Conservation (phyloP, 2,113 vertebrate species). For the Megaceryle torquata region DNA sequence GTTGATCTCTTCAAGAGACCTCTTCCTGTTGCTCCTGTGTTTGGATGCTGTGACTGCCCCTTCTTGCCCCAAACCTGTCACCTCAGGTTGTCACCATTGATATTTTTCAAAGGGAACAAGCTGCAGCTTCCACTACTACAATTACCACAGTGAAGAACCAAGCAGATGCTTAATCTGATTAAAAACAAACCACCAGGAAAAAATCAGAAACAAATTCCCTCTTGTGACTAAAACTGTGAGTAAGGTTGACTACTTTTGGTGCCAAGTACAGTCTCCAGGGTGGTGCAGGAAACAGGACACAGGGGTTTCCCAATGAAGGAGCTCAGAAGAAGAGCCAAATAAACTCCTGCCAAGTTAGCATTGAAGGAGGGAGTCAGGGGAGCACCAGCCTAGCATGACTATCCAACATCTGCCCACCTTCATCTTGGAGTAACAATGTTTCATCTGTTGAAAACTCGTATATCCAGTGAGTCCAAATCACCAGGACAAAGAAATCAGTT, state of each 20-base stretch:
- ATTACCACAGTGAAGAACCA: background rate
- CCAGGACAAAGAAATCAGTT: background rate
- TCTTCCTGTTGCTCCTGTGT: background rate
- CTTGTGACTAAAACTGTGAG: background rate
- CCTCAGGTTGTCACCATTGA: background rate
- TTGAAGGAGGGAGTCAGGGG: background rate
- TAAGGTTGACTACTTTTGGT: background rate
- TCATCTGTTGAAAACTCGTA: background rate
- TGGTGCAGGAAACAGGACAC: background rate
- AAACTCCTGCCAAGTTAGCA: background rate
- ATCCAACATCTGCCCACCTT: background rate
- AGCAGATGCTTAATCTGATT: background rate
- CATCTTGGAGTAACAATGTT: background rate
- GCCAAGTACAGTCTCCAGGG: background rate
- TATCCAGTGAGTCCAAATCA: background rate
- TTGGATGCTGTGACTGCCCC: background rate
- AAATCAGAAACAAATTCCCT: background rate
- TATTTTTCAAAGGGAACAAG: background rate
- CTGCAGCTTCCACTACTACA: background rate
- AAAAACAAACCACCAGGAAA: background rate
- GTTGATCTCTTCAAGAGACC: background rate
- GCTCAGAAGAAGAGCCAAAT: background rate
- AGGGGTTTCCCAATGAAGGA: accelerated
- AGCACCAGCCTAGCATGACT: background rate
- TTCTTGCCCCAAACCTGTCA: background rate